A percentile compares a stretch with the other conserved stretches of the same genome.
These are phyloP conservation scores for Drosophila pullipes DNA, from an alignment of 2,888 invertebrate species.

Conservation along the genomic window DNA sequence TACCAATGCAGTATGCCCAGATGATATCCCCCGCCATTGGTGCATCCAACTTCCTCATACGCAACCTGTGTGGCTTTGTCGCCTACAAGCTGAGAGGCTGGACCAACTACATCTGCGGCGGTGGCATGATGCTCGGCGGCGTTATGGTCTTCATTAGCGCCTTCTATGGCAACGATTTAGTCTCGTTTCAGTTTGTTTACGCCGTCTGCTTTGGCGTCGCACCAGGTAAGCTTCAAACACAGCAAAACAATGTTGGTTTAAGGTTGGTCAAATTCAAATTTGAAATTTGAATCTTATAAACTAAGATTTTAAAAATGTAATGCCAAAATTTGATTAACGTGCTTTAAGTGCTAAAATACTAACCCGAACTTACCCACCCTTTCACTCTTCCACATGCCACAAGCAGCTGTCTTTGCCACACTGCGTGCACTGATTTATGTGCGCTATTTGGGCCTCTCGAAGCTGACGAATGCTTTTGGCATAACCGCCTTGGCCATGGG, in stretches of 20 bases:
- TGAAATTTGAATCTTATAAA: too few species aligned
- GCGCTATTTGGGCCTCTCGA: conserved; percentile 90
- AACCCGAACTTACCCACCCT: neutral
- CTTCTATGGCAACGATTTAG: conserved; percentile 84
- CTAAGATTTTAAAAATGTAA: too few species aligned
- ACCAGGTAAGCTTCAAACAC: conserved; percentile 62
- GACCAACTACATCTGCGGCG: conserved; percentile 74
- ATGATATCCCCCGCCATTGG: conserved; percentile 87
- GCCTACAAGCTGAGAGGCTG: conserved; percentile 68
- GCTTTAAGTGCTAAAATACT: neutral
- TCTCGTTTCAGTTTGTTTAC: conserved; percentile 78
- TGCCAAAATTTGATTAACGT: neutral
- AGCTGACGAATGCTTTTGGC: conserved; percentile 92
- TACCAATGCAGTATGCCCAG: conserved; percentile 62
- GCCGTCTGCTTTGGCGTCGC: conserved; percentile 78
- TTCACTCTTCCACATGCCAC: neutral
- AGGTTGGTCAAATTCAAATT: neutral
- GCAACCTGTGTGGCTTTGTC: conserved; percentile 74
- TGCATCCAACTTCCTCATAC: conserved; percentile 88
- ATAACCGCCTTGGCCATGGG: conserved; percentile 91
- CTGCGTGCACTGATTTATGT: conserved; percentile 92
- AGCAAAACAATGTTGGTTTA: neutral
- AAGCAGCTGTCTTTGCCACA: conserved; percentile 90
- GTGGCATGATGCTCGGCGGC: conserved; percentile 85
- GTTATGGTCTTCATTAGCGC: conserved; percentile 88